Conservation (phyloP, 2,888 invertebrate species). For the Ariolimax columbianus region DNA sequence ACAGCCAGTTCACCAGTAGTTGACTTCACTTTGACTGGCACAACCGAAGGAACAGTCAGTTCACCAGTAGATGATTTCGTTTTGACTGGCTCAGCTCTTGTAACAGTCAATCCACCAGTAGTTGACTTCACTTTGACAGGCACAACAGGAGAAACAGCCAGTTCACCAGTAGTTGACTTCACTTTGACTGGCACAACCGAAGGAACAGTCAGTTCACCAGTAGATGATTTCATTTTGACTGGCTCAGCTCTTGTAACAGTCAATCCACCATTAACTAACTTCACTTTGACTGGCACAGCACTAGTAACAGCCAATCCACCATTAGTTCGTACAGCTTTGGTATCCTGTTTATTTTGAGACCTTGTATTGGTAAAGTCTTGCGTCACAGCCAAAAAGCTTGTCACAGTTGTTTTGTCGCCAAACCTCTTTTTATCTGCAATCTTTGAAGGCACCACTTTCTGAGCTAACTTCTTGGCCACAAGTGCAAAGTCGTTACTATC, state of each 20-base stretch:
- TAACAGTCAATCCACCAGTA: too few species aligned
- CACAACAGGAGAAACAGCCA: too few species aligned
- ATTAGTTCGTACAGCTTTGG: background rate
- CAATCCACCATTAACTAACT: background rate
- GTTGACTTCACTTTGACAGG: too few species aligned
- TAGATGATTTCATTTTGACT: too few species aligned
- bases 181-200: too few species aligned
- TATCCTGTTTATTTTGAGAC: background rate
- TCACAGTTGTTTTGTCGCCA: background rate
- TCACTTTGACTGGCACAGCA: background rate
- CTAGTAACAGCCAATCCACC: background rate
- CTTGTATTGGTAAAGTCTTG: background rate
- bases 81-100: too few species aligned
- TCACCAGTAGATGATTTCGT: too few species aligned
- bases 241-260: background rate
- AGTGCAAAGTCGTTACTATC: constrained; percentile 54
- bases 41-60: too few species aligned
- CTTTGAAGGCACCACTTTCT: constrained; percentile 18
- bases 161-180: too few species aligned
- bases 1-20: background rate
- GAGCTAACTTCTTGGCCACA: constrained; percentile 50
- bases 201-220: too few species aligned
- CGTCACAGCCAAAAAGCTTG: background rate
- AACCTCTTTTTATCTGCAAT: background rate
- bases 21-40: background rate